Percentiles rank a stretch among this genome's conserved stretches.
Evolutionary conservation across 2,888 invertebrate species (phyloP).

Genomic region (Pyrocoelia pectoralis): DNA sequence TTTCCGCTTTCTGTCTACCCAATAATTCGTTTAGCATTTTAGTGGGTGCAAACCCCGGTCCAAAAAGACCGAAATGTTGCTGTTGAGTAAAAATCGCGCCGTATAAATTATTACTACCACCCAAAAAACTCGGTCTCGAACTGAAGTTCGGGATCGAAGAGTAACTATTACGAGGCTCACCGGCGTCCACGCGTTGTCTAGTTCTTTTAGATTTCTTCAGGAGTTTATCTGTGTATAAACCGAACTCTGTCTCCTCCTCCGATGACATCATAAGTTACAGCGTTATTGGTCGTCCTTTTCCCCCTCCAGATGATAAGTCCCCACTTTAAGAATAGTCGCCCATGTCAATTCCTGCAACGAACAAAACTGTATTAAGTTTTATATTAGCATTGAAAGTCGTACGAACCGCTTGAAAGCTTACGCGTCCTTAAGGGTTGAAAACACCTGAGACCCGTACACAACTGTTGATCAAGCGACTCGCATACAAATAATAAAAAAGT

Average conservation of each 20-base stretch:
- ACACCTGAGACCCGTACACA: constrained; percentile 30
- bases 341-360: constrained; percentile 60
- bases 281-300: constrained; percentile 82
- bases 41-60: constrained; percentile 85
- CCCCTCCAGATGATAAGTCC: constrained; percentile 66
- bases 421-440: constrained; percentile 16
- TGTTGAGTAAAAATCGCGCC: constrained; percentile 84
- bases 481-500: neutral
- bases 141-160: constrained; percentile 80
- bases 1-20: constrained; percentile 72
- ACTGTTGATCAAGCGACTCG: constrained; percentile 5
- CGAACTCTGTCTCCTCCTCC: constrained; percentile 94
- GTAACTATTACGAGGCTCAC: constrained; percentile 93
- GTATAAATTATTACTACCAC: constrained; percentile 79
- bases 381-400: constrained; percentile 14
- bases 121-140: constrained; percentile 72
- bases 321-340: constrained; percentile 65
- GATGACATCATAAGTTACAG: constrained; percentile 94
- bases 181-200: constrained; percentile 96
- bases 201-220: constrained; percentile 93
- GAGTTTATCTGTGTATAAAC: constrained; percentile 92
- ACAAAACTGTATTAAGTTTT: constrained; percentile 33
- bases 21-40: constrained; percentile 92
- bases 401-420: constrained; percentile 7
- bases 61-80: constrained; percentile 84